Percentiles rank a stretch among this genome's conserved stretches.
phyloP scores from a whole-genome alignment of 1,140 invertebrate species.

The Temnothorax nylanderi region DNA sequence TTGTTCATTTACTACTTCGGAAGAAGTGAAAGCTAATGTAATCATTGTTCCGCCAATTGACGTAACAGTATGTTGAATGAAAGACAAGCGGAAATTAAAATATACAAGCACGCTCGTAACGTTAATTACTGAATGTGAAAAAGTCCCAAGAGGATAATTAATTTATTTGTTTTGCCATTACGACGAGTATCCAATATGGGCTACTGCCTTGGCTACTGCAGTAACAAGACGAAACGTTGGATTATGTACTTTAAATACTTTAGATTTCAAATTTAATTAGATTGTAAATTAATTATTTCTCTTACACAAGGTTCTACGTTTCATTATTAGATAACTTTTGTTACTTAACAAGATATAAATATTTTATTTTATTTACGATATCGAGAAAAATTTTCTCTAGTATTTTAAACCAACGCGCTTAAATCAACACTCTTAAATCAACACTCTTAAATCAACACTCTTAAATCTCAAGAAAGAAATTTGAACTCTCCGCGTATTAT shows the following conservation, averaged over 20 bases:
- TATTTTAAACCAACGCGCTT: neutral
- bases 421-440: slow-evolving; percentile 10
- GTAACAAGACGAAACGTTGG: neutral
- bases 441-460: neutral
- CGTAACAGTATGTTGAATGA: slow-evolving; percentile 46
- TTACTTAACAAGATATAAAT: neutral
- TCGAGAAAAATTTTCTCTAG: neutral
- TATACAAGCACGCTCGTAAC: neutral
- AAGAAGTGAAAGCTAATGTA: slow-evolving; percentile 61
- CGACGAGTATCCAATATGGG: neutral
- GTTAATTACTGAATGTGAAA: neutral
- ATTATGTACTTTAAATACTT: neutral
- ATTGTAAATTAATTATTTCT: slow-evolving; percentile 7
- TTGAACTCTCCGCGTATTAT: neutral
- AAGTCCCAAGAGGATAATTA: slow-evolving; percentile 10
- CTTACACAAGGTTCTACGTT: neutral
- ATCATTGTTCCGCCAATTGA: slow-evolving; percentile 61
- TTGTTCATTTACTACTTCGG: slow-evolving; percentile 35
- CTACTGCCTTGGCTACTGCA: neutral
- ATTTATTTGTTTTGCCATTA: neutral
- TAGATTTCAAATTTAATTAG: neutral
- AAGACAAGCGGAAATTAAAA: slow-evolving; percentile 47
- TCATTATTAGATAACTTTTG: neutral
- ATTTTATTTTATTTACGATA: neutral
- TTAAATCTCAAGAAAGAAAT: slow-evolving; percentile 14